phyloP scores from a whole-genome alignment of 2,113 vertebrate species.

The Hypocryptadius cinnamomeus region DNA sequence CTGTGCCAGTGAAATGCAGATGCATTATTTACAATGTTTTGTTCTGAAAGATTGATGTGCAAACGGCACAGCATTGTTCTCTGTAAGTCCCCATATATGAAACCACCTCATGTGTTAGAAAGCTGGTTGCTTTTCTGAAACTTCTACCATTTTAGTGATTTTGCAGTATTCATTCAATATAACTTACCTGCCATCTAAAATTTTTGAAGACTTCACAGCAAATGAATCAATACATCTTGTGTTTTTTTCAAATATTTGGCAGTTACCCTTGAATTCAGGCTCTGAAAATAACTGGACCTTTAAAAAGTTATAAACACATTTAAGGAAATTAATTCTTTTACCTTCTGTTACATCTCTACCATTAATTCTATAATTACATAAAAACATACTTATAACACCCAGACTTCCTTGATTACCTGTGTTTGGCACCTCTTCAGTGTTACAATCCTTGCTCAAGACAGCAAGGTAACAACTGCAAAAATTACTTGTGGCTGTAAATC shows the following conservation, averaged over 20 bases:
- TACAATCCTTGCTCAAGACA: neutral
- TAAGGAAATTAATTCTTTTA: constrained; percentile 15
- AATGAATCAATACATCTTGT: constrained; percentile 76
- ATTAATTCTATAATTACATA: neutral
- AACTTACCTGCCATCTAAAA: constrained; percentile 85
- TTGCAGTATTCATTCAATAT: neutral
- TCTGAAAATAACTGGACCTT: constrained; percentile 92
- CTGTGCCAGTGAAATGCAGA: neutral
- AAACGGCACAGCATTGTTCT: neutral
- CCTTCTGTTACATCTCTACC: neutral
- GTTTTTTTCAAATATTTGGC: constrained; percentile 77
- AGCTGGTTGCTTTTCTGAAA: neutral
- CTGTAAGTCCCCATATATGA: neutral
- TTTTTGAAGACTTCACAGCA: constrained; percentile 81
- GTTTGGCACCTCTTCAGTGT: neutral
- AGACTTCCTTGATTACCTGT: neutral
- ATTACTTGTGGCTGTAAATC: neutral
- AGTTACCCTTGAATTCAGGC: constrained; percentile 79
- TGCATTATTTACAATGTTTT: neutral
- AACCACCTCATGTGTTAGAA: neutral
- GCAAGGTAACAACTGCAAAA: neutral
- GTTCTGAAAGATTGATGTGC: neutral
- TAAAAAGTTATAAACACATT: constrained; percentile 37
- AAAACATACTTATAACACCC: neutral
- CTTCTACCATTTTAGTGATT: neutral